These are phyloP conservation scores for Magallana gigas DNA, from an alignment of 1,140 invertebrate genomes.

Conservation along the genomic window DNA sequence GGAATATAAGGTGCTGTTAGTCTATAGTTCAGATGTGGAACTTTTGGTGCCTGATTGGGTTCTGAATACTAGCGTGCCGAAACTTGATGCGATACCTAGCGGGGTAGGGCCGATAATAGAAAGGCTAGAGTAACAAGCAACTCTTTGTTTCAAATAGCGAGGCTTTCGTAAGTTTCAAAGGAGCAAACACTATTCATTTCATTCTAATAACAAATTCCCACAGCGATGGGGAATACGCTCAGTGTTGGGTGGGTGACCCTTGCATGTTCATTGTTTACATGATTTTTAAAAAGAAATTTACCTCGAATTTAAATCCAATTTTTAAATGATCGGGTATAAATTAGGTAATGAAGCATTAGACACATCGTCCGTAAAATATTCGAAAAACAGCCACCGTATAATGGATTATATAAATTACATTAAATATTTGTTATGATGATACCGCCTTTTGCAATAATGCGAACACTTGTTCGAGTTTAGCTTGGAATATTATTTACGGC, in stretches of 20 bases:
- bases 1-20: constrained; percentile 1
- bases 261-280: constrained; percentile 1
- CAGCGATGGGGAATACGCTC: constrained; percentile 18
- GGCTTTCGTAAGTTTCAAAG: constrained; percentile 40
- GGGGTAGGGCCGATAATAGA: constrained; percentile 39
- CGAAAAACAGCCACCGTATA: not conserved
- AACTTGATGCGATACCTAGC: constrained; percentile 21
- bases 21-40: constrained; percentile 22
- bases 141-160: constrained; percentile 43
- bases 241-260: constrained; percentile 17
- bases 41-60: constrained; percentile 31
- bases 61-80: constrained; percentile 22
- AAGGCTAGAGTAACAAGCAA: constrained; percentile 27
- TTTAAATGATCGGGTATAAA: constrained; percentile 29
- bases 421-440: constrained; percentile 15
- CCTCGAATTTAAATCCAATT: constrained; percentile 41
- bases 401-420: constrained; percentile 38
- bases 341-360: constrained; percentile 35
- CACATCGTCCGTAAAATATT: not conserved
- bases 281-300: constrained; percentile 19
- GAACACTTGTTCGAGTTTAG: constrained; percentile 9
- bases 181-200: constrained; percentile 53
- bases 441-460: constrained; percentile 15
- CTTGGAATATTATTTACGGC: constrained; percentile 31
- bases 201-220: constrained; percentile 49